Conservation (phyloP, 2,888 invertebrate species). For the Dascillus cervinus region DNA sequence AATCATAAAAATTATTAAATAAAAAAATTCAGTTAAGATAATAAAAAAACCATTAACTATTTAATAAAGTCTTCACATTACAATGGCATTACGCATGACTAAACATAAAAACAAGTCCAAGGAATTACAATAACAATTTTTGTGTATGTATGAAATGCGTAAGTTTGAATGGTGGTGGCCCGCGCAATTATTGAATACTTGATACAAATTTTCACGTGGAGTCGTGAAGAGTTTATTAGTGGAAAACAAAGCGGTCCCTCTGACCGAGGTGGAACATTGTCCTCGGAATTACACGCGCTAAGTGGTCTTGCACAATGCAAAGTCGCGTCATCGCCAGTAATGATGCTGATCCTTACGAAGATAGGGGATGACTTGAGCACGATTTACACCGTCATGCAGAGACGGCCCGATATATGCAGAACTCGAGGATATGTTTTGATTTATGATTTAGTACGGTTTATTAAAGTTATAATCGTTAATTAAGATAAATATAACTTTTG, state of each 20-base stretch:
- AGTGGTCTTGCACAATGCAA: slow-evolving; percentile 25
- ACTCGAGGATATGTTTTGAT: slow-evolving; percentile 8
- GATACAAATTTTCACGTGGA: slow-evolving; percentile 16
- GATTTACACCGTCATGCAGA: slow-evolving; percentile 17
- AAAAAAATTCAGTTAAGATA: too few species aligned
- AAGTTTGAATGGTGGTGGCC: too few species aligned
- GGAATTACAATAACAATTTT: too few species aligned
- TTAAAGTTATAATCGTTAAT: slow-evolving; percentile 5
- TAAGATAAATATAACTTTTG: slow-evolving; percentile 3
- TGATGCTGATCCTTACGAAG: slow-evolving; percentile 24
- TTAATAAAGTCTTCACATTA: neutral
- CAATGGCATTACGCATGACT: neutral
- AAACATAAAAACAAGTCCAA: too few species aligned
- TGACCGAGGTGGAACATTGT: slow-evolving; percentile 31
- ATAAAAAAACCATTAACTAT: neutral
- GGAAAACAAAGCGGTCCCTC: slow-evolving; percentile 33
- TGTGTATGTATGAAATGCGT: too few species aligned
- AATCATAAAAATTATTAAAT: too few species aligned
- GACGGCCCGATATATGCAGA: slow-evolving; percentile 4
- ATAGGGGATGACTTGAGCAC: slow-evolving; percentile 23
- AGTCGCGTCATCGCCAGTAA: slow-evolving; percentile 27
- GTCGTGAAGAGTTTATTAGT: slow-evolving; percentile 30
- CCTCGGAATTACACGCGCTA: slow-evolving; percentile 28
- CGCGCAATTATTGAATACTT: too few species aligned
- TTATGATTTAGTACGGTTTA: slow-evolving; percentile 6